phyloP scores from a whole-genome alignment of 2,888 invertebrate genomes.

The Netelia inedita region DNA sequence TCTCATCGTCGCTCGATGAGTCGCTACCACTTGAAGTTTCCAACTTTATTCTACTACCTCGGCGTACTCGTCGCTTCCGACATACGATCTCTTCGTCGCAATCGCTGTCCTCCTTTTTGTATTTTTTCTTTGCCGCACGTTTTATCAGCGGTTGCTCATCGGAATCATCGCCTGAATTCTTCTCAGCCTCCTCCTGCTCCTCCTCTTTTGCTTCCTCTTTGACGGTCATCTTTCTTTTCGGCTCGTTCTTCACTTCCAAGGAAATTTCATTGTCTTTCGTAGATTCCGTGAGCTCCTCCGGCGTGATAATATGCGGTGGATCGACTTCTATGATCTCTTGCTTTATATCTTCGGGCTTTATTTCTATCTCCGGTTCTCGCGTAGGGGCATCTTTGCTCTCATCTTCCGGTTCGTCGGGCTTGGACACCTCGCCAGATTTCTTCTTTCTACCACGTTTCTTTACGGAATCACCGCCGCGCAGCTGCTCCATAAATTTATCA shows the following conservation, averaged over 20 bases:
- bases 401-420: slow-evolving; percentile 68
- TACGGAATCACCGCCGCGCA: slow-evolving; percentile 87
- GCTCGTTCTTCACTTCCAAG: slow-evolving; percentile 57
- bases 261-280: slow-evolving; percentile 74
- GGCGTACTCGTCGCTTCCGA: slow-evolving; percentile 79
- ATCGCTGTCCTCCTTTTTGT: slow-evolving; percentile 75
- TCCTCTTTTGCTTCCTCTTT: slow-evolving; percentile 71
- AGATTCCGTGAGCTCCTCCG: slow-evolving; percentile 69
- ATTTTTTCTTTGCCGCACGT: slow-evolving; percentile 76
- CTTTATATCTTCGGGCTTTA: slow-evolving; percentile 74
- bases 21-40: slow-evolving; percentile 82
- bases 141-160: slow-evolving; percentile 81
- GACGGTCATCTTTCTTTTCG: slow-evolving; percentile 54
- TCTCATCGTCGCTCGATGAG: slow-evolving; percentile 78
- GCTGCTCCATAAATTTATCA: slow-evolving; percentile 92
- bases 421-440: slow-evolving; percentile 83
- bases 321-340: slow-evolving; percentile 71
- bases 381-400: slow-evolving; percentile 58
- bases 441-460: slow-evolving; percentile 87
- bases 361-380: slow-evolving; percentile 20
- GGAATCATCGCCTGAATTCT: slow-evolving; percentile 78
- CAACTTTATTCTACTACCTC: slow-evolving; percentile 81
- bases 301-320: slow-evolving; percentile 67
- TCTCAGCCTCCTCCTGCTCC: slow-evolving; percentile 66
- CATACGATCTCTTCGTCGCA: slow-evolving; percentile 77